A percentile compares a stretch with the other conserved stretches of the same genome.
These are phyloP conservation scores for Lepisosteus osseus DNA, from an alignment of 2,113 vertebrate species.

Conservation along the genomic window DNA sequence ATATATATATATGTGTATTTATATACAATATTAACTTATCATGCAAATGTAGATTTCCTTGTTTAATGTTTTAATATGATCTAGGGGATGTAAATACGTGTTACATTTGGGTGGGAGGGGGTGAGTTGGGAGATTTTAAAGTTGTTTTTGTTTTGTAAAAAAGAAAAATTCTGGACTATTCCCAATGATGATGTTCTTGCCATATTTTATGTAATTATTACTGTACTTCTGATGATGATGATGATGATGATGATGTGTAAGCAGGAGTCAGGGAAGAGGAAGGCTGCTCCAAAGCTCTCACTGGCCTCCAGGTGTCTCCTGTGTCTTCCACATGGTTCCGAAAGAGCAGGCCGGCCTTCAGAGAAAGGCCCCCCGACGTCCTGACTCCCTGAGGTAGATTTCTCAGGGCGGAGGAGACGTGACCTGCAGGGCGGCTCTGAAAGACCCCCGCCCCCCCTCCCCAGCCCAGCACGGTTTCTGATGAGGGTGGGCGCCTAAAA, in stretches of 20 bases:
- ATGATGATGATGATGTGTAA: constrained; percentile 25
- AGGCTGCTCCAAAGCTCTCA: background rate
- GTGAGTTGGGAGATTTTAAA: constrained; percentile 12
- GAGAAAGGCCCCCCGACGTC: too few species aligned
- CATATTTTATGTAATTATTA: constrained; percentile 21
- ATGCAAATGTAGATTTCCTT: constrained; percentile 67
- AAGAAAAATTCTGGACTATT: constrained; percentile 26
- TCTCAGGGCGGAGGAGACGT: too few species aligned
- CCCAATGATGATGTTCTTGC: constrained; percentile 29
- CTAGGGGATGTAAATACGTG: constrained; percentile 34
- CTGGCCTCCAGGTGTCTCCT: background rate
- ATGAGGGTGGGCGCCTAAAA: too few species aligned
- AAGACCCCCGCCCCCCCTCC: too few species aligned
- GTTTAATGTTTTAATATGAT: constrained; percentile 57
- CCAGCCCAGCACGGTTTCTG: too few species aligned
- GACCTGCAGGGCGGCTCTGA: too few species aligned
- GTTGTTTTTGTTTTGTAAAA: constrained; percentile 38
- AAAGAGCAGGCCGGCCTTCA: background rate
- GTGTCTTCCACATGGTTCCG: background rate
- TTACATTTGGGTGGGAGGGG: constrained; percentile 33
- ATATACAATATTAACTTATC: constrained; percentile 62
- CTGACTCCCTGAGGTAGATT: too few species aligned
- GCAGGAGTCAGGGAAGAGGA: background rate
- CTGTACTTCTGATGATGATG: constrained; percentile 21
- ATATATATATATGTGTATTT: constrained; percentile 54